Base-by-base conservation (phyloP, 1,140 invertebrate species). In the Camponotus floridanus region DNA sequence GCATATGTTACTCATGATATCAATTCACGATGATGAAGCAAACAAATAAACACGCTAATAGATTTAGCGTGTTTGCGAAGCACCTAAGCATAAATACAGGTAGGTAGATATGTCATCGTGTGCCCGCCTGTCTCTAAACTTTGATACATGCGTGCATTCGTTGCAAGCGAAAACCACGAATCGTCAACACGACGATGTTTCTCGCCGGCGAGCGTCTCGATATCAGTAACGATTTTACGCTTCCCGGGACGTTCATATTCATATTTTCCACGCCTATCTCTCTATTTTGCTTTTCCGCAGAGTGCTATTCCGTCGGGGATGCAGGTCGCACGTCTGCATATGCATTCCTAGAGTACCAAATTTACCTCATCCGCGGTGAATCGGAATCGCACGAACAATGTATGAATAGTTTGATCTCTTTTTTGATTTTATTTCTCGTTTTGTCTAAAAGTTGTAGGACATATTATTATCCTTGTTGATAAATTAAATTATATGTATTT, bases 31-130 rank as follows among this genome's bases (percentile, higher is more conserved):
- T 33, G 45, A 70, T 42, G 68, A 33, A 51, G 18, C 68, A n/a
- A 42, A 64, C 81, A 86, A 91, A 87, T 88, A 81, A 83, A 86
- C 65, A 78, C 64, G 64, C 86, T 89, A 91, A 91, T 91, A 86
- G 83, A 55, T 85, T 80, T 83, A 86, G 90, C 79, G 67, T 89
- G 90, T 89, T 89, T 88, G 85, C 73, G 42, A 74, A 91, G 80
- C 59, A 83, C 83, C 71, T 86, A 57, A 88, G 87, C 78, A 70
- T 84, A 80, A 91, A 86, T 79, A 68, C 85, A 64, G 70, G 76
- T 86, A 51, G 15, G 4, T 18, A 51, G 48, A 51, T 51, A 79
- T 51, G 73, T 33, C 42, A 67, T 80, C 67, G 21, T 42, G 57
- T 42, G 33, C 33, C 13, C 48, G 26, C 13, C 15, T n/a, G 65